These are phyloP conservation scores for Scylla paramamosain DNA, from an alignment of 1,140 invertebrate species.

Conservation along the genomic window DNA sequence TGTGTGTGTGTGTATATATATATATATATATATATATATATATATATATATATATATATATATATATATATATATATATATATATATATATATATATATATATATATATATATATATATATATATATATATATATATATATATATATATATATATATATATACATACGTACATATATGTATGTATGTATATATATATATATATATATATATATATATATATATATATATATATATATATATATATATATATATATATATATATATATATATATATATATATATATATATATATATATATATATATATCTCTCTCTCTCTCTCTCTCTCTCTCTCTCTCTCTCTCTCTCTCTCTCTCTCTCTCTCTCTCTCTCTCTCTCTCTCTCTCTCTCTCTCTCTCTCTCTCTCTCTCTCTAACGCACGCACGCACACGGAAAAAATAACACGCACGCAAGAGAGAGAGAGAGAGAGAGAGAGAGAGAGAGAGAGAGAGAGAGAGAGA, in stretches of 20 bases:
- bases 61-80: not conserved
- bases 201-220: not conserved
- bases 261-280: constrained; percentile 41
- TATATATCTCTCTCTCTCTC: no score
- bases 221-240: not conserved
- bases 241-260: constrained; percentile 31
- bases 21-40: constrained; percentile 24
- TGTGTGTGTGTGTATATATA: constrained; percentile 4
- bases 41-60: constrained; percentile 44
- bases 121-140: constrained; percentile 38
- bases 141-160: constrained; percentile 40
- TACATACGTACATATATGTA: not conserved
- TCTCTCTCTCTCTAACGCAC: no score
- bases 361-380: not conserved
- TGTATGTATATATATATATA: constrained; percentile 8
- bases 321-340: not conserved
- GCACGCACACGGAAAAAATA: no score
- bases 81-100: not conserved
- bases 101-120: constrained; percentile 1
- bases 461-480: not conserved
- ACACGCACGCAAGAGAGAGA: no score
- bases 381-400: no score
- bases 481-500: constrained; percentile 36
- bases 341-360: not conserved
- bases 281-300: constrained; percentile 36